Evolutionary conservation across 1,140 invertebrate genomes (phyloP), one percentile per base, ranked within the genome.

Genomic region (Hyles euphorbiae): DNA sequence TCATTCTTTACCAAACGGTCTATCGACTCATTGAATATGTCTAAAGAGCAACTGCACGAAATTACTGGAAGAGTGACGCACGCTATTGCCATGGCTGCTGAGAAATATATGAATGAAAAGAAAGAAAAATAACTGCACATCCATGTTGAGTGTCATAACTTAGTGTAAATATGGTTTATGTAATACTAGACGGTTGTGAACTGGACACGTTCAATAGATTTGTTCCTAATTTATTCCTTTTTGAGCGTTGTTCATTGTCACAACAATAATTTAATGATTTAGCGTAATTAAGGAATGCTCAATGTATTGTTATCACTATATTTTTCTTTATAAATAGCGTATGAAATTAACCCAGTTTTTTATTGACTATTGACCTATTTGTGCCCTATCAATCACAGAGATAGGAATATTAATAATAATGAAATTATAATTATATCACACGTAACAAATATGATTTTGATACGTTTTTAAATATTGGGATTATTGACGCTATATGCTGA

Each of bases 211-310:
- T 85, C 78, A 88, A 87, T 49, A 34, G 33, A 5, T n/a, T 34
- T 52, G n/a, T 56, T 49, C 22, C 22, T 22, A 22, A 22, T 22
- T 22, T 22, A 67, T 56, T 45, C 10, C 56, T 47, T 49, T 80
- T 87, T 87, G 58, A 79, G 72, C 76, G 83, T 78, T 58, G 82
- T 82, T 83, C 81, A 87, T 81, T 84, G 60, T 77, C 65, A 69
- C 78, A 87, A 87, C 84, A 61, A 63, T 49, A 9, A 53, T 12
- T 7, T 34, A 52, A 11, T 50, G 2, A 22, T 50, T 50, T 40
- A 40, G 36, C 2, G 22, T 22, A 22, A 22, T 40, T 40, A 5
- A 40, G 36, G 4, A 40, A 5, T 40, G 36, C 36, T 40, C 36
- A 40, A 40, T 22, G 22, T 22, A 22, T 1, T 22, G 22, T 22